Evolutionary conservation across 2,113 vertebrate species (phyloP).

Genomic region (Redunca redunca): DNA sequence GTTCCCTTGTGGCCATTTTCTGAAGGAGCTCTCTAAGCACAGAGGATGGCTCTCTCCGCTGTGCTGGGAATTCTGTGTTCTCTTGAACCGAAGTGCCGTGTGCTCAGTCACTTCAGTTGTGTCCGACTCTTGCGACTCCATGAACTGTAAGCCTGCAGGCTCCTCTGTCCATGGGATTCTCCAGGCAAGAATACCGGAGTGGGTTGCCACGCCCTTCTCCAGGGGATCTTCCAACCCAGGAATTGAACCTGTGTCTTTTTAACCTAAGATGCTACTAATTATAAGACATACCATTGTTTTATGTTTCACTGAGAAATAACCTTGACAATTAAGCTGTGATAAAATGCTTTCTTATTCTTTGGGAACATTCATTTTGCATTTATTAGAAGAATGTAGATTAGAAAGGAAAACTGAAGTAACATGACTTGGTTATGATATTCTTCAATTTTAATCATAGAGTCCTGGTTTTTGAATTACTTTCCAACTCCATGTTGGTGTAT

Average conservation of each 20-base stretch:
- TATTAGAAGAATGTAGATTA: background rate
- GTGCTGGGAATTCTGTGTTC: background rate
- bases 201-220: background rate
- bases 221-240: background rate
- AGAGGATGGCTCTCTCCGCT: background rate
- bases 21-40: background rate
- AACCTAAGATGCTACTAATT: background rate
- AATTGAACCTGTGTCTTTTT: background rate
- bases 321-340: background rate
- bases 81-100: background rate
- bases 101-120: background rate
- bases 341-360: conserved; percentile 8
- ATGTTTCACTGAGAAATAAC: background rate
- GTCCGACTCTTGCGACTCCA: background rate
- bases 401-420: background rate
- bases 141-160: background rate
- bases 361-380: background rate
- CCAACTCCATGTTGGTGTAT: background rate
- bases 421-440: background rate
- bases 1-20: background rate
- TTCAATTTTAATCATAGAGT: background rate
- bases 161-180: background rate
- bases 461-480: background rate
- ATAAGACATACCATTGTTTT: background rate
- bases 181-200: background rate